Conservation (phyloP, 2,113 vertebrate species). For the Motacilla alba region DNA sequence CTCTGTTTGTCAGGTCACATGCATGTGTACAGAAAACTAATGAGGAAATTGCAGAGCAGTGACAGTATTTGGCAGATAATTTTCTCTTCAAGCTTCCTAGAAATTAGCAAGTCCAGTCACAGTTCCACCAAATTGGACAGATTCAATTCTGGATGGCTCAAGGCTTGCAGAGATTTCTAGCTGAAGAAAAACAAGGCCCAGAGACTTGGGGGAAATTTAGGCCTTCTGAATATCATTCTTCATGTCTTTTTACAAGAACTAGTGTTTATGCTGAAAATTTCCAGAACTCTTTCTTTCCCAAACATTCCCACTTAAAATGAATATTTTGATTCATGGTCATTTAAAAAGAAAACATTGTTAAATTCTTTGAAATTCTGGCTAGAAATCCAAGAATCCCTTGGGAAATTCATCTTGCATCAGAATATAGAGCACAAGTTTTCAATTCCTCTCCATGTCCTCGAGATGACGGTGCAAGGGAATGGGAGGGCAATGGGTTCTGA, state of each 20-base stretch:
- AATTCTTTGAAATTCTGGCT: constrained; percentile 55
- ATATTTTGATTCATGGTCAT: constrained; percentile 40
- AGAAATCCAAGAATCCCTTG: constrained; percentile 42
- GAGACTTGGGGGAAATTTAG: not conserved
- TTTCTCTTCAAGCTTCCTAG: constrained; percentile 2
- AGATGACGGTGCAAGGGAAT: not conserved
- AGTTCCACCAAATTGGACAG: not conserved
- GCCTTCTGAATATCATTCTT: not conserved
- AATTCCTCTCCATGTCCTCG: not conserved
- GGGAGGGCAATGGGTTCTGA: not conserved
- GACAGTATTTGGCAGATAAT: not conserved
- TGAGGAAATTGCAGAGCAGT: not conserved
- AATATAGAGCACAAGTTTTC: not conserved
- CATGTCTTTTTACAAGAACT: not conserved
- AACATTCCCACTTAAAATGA: constrained; percentile 42
- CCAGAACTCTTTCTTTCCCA: constrained; percentile 38
- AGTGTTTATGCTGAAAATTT: constrained; percentile 38
- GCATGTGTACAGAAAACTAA: not conserved
- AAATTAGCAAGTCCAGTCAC: not conserved
- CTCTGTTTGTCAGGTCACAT: not conserved
- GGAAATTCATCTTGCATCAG: constrained; percentile 4
- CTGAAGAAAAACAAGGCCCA: not conserved
- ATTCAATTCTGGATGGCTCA: not conserved
- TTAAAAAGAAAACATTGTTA: constrained; percentile 61
- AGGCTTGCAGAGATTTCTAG: not conserved